A percentile compares a stretch with the other conserved stretches of the same genome.
phyloP scores from a whole-genome alignment of 2,797 vertebrate genomes.

The Pristis pectinata region DNA sequence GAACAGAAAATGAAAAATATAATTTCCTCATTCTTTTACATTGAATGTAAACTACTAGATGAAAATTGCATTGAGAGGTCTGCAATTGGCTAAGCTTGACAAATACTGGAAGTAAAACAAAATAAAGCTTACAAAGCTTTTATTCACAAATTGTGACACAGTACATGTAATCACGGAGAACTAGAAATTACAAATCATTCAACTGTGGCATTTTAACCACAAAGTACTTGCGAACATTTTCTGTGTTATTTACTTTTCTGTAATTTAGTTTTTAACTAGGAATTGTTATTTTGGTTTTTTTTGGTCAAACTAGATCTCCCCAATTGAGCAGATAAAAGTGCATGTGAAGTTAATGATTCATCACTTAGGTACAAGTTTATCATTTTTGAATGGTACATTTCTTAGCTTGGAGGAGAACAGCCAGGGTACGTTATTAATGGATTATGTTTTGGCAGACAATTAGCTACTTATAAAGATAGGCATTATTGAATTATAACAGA shows the following conservation, averaged over 20 bases:
- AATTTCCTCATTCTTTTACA: background rate
- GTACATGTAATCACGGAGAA: background rate
- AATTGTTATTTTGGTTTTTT: background rate
- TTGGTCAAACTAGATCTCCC: background rate
- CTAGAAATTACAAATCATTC: background rate
- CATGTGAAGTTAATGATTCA: background rate
- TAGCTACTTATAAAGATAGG: background rate
- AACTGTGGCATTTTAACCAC: background rate
- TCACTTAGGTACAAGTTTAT: background rate
- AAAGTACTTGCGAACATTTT: background rate
- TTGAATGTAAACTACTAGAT: background rate
- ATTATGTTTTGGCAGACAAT: background rate
- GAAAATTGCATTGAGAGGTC: background rate
- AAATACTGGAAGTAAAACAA: background rate
- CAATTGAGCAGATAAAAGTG: background rate
- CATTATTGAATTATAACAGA: slow-evolving; percentile 25
- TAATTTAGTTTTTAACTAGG: background rate
- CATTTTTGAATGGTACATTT: background rate
- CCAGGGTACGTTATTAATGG: background rate
- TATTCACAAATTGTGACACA: background rate
- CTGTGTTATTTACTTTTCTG: too few relatives aligned
- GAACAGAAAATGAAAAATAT: background rate
- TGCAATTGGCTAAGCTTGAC: background rate
- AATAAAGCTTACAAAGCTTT: background rate
- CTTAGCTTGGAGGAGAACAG: background rate